Base-by-base conservation (phyloP, 2,113 vertebrate species). In the Gasterosteus nipponicus region DNA sequence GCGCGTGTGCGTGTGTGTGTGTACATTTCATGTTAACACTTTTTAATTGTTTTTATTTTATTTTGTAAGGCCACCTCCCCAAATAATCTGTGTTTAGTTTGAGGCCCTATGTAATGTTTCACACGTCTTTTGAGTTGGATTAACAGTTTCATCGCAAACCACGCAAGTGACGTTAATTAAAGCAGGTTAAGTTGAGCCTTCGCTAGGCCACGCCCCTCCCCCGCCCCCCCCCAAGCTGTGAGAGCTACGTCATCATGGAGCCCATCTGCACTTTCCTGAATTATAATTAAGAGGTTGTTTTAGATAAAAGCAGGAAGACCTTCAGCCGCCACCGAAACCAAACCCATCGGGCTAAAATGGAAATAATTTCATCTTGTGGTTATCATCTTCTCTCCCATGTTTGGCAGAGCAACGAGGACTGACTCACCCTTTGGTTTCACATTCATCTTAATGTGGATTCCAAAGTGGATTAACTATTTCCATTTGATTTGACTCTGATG, bases 11-110 rank as follows among this genome's bases (percentile, higher is more conserved):
- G 61, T 42, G 44, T 19, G 33, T 38, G 15, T 46, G 38, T 58
- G 46, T 38, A 61, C 70, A 26, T 61, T 15, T 73, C 26, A 62
- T 75, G 49, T 53, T 22, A 49, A 49, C 7, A 44, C 42, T 44
- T 44, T 46, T 16, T 16, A 10, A n/a, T 26, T 54, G 22, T 26
- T 26, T 26, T 26, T 26, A 26, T 53, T 56, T 56, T 1, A 10
- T n/a, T 22, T 54, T 56, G 53, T 56, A 26, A 29, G 10, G 12
- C 12, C 22, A 29, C 53, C 42, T 14, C 22, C 53, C 5, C 53
- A 1, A 3, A 26, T 2, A 2, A 29, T 19, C 51, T 11, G 22
- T 54, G 51, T 54, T 22, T 56, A 3, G 11, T 6, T 47, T 16
- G 53, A 11, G 44, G 10, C 53, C 7, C 53, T 56, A 6, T 26